A percentile compares a stretch with the other conserved stretches of the same genome.
phyloP scores from a whole-genome alignment of 2,113 vertebrate species.

The Ceyx margarethae region DNA sequence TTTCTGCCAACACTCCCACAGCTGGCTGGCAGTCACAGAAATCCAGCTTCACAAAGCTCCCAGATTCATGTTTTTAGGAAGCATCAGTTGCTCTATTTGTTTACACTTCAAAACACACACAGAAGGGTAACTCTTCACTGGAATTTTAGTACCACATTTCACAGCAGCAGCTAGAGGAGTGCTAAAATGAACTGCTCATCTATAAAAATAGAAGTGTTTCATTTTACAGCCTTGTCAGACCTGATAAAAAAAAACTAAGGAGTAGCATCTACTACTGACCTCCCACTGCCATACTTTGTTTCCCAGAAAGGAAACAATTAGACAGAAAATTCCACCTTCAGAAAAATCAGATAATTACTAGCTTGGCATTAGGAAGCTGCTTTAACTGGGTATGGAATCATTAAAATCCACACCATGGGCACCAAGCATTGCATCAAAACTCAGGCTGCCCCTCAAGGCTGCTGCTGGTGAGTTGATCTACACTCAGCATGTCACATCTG shows the following conservation, averaged over 20 bases:
- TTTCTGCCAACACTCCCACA: constrained; percentile 6
- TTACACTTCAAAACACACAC: neutral
- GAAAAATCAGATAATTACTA: neutral
- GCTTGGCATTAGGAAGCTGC: neutral
- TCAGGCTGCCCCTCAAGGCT: neutral
- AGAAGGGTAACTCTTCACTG: neutral
- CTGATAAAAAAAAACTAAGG: neutral
- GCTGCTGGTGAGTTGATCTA: neutral
- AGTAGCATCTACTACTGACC: too few species aligned
- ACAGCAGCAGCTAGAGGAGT: neutral
- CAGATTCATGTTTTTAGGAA: neutral
- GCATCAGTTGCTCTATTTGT: neutral
- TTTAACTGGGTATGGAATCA: neutral
- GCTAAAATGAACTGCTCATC: neutral
- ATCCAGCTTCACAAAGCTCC: neutral
- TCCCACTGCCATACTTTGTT: neutral
- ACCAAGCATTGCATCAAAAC: neutral
- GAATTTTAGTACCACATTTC: neutral
- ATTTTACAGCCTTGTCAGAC: neutral
- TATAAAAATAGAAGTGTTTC: neutral
- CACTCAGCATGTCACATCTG: neutral
- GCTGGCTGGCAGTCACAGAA: neutral
- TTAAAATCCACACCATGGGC: neutral
- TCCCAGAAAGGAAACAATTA: neutral
- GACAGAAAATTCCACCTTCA: neutral